A percentile compares a stretch with the other conserved stretches of the same genome.
These are phyloP conservation scores for Ferdinandea cuprea DNA, from an alignment of 2,888 invertebrate genomes.

Conservation along the genomic window DNA sequence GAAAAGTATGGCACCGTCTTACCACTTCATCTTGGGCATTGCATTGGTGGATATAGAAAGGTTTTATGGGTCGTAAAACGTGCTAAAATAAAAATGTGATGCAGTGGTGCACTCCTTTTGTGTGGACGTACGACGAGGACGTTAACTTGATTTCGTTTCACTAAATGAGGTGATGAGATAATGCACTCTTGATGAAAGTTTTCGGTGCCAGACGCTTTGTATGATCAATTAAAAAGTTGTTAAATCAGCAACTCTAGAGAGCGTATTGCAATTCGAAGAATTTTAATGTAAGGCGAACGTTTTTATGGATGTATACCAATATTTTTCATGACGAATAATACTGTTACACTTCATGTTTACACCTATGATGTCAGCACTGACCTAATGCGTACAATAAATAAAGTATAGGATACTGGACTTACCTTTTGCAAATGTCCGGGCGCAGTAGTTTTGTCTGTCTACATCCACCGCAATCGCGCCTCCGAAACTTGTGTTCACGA, in stretches of 20 bases:
- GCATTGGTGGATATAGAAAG: not conserved
- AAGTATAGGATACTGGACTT: no score
- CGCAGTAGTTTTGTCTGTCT: no score
- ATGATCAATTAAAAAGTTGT: slow-evolving; percentile 21
- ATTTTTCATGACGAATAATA: no score
- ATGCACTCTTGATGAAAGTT: slow-evolving; percentile 41
- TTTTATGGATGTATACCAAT: no score
- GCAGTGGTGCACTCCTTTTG: slow-evolving; percentile 21
- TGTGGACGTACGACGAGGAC: not conserved
- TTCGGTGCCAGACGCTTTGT: slow-evolving; percentile 1
- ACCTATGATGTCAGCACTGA: no score
- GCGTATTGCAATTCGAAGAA: not conserved
- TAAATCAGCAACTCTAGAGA: not conserved
- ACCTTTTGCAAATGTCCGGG: no score
- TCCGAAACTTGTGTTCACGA: no score
- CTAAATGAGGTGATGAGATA: slow-evolving; percentile 43
- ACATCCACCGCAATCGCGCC: no score
- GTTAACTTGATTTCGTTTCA: slow-evolving; percentile 2
- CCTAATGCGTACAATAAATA: no score
- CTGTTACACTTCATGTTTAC: no score
- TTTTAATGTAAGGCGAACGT: not conserved
- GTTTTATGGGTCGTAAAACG: slow-evolving; percentile 55
- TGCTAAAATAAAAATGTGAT: slow-evolving; percentile 53
- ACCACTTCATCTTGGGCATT: not conserved
- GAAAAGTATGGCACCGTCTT: slow-evolving; percentile 10